Percentiles rank a stretch among this genome's conserved stretches.
phyloP scores from a whole-genome alignment of 2,113 vertebrate genomes.

The Paracanthobrama guichenoti region DNA sequence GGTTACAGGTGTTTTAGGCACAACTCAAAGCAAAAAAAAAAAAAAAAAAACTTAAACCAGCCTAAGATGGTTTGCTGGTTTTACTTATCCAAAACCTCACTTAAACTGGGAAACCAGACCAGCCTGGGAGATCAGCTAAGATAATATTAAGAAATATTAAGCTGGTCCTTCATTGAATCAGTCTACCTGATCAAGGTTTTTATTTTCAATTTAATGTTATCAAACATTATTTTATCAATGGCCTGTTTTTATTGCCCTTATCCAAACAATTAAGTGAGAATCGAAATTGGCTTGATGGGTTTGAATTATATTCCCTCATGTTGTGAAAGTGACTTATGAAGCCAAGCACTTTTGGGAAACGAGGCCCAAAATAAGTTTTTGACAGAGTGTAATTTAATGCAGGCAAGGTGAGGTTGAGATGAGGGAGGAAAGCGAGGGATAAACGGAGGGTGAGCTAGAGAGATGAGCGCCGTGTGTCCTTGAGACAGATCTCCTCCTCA shows the following conservation, averaged over 20 bases:
- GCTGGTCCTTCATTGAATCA: background rate
- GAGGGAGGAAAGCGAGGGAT: constrained; percentile 43
- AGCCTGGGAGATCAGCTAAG: background rate
- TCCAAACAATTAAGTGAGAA: constrained; percentile 40
- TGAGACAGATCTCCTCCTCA: constrained; percentile 53
- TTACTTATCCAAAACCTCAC: background rate
- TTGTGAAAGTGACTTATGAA: constrained; percentile 48
- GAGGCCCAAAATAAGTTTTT: constrained; percentile 54
- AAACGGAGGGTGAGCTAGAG: constrained; percentile 19
- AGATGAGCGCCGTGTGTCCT: constrained; percentile 51
- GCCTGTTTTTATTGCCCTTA: constrained; percentile 49
- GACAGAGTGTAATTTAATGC: constrained; percentile 54
- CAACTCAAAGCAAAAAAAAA: background rate
- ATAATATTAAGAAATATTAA: background rate
- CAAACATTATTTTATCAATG: constrained; percentile 41
- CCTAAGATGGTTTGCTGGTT: too few relatives aligned
- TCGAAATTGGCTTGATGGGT: constrained; percentile 53
- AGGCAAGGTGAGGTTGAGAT: constrained; percentile 51
- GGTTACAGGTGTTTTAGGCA: background rate
- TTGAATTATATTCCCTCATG: constrained; percentile 49
- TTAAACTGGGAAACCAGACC: background rate
- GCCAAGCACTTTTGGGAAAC: constrained; percentile 48
- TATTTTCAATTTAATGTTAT: background rate
- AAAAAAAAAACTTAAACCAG: too few relatives aligned
- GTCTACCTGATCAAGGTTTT: background rate